These are phyloP conservation scores for Sinosuthora webbiana DNA, from an alignment of 2,113 vertebrate genomes.

Conservation along the genomic window DNA sequence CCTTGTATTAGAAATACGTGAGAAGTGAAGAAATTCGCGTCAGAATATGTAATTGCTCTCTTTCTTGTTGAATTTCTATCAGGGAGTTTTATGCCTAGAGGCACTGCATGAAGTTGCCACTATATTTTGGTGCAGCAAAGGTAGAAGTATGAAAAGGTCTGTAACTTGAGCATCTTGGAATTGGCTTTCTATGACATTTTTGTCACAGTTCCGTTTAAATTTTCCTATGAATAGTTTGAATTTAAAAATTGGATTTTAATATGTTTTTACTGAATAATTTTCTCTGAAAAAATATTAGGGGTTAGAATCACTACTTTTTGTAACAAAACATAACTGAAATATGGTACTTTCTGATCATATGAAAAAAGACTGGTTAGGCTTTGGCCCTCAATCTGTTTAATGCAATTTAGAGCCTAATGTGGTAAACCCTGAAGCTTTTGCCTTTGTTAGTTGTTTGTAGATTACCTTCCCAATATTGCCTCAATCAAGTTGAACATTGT, in stretches of 20 bases:
- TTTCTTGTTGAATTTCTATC: not conserved
- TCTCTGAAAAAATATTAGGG: not conserved
- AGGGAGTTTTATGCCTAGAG: not conserved
- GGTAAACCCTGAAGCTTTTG: not conserved
- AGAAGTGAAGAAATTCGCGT: not conserved
- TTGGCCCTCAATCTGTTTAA: not conserved
- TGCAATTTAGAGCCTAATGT: not conserved
- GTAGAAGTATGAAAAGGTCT: not conserved
- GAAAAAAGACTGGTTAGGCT: not conserved
- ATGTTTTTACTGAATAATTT: not conserved
- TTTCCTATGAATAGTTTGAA: not conserved
- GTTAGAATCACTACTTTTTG: not conserved
- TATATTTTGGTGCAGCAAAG: not conserved
- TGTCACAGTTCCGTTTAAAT: not conserved
- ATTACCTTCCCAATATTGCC: not conserved
- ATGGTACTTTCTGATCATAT: not conserved
- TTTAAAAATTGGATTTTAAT: not conserved
- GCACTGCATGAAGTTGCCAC: not conserved
- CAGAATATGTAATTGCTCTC: not conserved
- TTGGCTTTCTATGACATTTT: not conserved
- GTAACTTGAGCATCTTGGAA: not conserved
- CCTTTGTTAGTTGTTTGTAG: not conserved
- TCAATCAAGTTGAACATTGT: not conserved
- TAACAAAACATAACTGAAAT: not conserved
- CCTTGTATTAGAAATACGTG: not conserved